phyloP scores from a whole-genome alignment of 2,888 invertebrate genomes.

The Teleogryllus oceanicus region DNA sequence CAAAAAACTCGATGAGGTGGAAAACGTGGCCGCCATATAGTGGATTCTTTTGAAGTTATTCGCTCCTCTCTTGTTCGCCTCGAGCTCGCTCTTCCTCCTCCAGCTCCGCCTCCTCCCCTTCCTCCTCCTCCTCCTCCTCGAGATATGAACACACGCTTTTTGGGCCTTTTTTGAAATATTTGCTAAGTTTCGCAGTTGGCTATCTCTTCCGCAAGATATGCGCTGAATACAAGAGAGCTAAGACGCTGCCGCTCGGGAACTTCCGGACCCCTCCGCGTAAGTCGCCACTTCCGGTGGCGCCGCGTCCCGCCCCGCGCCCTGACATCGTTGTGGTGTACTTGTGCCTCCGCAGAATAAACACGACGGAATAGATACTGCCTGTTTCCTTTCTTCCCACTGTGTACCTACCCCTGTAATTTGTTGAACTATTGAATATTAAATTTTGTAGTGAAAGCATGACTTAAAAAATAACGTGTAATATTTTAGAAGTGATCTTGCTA shows the following conservation, averaged over 20 bases:
- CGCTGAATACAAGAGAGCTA: background rate
- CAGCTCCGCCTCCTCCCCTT: background rate
- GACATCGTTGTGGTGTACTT: too few relatives aligned
- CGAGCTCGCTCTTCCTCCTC: background rate
- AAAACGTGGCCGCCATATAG: slow-evolving; percentile 35
- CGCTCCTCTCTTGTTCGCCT: background rate
- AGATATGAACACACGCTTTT: slow-evolving; percentile 1
- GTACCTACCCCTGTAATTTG: too few relatives aligned
- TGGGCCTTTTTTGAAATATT: slow-evolving; percentile 26
- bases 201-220: slow-evolving; percentile 23
- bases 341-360: too few relatives aligned
- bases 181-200: slow-evolving; percentile 19
- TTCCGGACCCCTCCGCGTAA: background rate
- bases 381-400: too few relatives aligned
- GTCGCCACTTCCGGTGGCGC: background rate
- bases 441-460: too few relatives aligned
- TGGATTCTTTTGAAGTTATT: slow-evolving; percentile 30
- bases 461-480: too few relatives aligned
- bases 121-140: background rate
- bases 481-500: too few relatives aligned
- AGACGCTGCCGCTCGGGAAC: background rate
- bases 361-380: too few relatives aligned
- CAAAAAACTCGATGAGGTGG: slow-evolving; percentile 31
- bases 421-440: too few relatives aligned
- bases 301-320: background rate